phyloP scores from a whole-genome alignment of 2,113 vertebrate genomes.

The Protobothrops flavoviridis region DNA sequence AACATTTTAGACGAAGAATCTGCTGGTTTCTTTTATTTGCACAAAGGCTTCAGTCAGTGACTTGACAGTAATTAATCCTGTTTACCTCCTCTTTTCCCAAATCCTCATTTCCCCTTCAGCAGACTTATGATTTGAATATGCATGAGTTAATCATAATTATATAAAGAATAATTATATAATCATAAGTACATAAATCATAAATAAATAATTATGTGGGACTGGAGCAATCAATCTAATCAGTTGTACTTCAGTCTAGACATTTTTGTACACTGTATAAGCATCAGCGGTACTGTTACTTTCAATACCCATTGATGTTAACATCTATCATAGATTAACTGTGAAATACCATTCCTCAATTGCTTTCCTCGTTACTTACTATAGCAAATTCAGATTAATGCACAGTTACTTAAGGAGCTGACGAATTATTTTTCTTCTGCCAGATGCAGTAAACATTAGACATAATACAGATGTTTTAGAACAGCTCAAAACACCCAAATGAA shows the following conservation, averaged over 20 bases:
- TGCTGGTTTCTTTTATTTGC: not conserved
- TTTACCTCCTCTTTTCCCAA: not conserved
- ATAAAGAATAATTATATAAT: slow-evolving; percentile 17
- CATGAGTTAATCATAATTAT: slow-evolving; percentile 27
- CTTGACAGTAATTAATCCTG: not conserved
- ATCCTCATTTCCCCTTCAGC: not conserved
- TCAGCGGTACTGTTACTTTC: not conserved
- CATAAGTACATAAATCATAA: slow-evolving; percentile 17
- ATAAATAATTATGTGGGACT: slow-evolving; percentile 14
- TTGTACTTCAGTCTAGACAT: not conserved
- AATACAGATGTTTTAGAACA: not conserved
- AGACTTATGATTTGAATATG: not conserved
- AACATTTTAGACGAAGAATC: not conserved
- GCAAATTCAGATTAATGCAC: not conserved
- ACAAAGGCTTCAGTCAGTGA: not conserved
- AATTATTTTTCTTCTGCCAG: not conserved
- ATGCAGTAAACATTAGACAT: not conserved
- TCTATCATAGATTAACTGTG: not conserved
- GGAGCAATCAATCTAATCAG: slow-evolving; percentile 20
- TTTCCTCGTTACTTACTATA: not conserved
- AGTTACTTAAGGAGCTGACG: not conserved
- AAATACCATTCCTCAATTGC: not conserved
- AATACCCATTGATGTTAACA: not conserved
- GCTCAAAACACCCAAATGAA: not conserved
- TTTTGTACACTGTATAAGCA: not conserved